These are phyloP conservation scores for Eleutherodactylus coqui DNA, from an alignment of 2,797 vertebrate species.

Conservation along the genomic window DNA sequence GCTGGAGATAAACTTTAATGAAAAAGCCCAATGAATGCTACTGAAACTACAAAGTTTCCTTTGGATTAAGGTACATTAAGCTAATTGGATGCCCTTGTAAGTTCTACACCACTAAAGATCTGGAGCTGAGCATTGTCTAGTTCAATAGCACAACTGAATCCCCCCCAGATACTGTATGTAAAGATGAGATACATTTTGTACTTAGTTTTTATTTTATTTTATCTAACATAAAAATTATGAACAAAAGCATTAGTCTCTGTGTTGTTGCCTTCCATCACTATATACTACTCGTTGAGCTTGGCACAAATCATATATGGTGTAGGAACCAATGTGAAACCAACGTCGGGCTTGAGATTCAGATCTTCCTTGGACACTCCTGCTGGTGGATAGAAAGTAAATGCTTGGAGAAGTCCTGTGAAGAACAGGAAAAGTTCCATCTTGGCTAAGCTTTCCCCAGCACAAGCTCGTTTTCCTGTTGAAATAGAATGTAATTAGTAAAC, in stretches of 20 bases:
- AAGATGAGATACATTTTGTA: no score
- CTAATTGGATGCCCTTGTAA: background rate
- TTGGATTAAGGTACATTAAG: background rate
- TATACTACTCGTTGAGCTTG: constrained; percentile 34
- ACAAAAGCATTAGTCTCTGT: no score
- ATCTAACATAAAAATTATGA: no score
- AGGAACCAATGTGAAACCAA: constrained; percentile 69
- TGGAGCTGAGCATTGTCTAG: background rate
- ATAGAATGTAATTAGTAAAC: constrained; percentile 73
- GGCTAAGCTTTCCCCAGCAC: no score
- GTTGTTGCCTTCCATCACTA: no score
- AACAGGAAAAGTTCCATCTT: no score
- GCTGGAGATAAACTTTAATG: background rate
- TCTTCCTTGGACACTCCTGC: constrained; percentile 72
- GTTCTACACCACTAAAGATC: background rate
- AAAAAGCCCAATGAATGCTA: background rate
- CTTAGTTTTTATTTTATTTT: no score
- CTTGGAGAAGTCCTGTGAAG: constrained; percentile 75
- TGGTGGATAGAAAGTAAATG: constrained; percentile 71
- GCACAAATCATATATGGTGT: constrained; percentile 68
- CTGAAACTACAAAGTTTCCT: background rate
- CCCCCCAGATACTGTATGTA: no score
- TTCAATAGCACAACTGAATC: no score
- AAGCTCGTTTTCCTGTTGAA: no score
- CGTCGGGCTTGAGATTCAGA: constrained; percentile 71